phyloP scores from a whole-genome alignment of 2,888 invertebrate species.

The Epiblema foenella region DNA sequence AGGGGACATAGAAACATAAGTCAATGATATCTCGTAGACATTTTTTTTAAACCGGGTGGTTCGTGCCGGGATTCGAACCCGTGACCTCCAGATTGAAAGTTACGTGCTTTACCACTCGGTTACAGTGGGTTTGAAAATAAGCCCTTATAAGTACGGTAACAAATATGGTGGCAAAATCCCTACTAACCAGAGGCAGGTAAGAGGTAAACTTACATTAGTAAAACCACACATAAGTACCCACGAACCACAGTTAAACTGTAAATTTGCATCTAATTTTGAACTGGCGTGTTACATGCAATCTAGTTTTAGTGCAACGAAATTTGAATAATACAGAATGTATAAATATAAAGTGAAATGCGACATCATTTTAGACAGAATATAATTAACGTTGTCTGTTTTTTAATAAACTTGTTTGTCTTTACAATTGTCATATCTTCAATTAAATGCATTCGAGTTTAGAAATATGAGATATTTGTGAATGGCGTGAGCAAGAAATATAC shows the following conservation, averaged over 20 bases:
- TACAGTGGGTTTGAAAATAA: too few relatives aligned
- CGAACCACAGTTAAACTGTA: conserved; percentile 13
- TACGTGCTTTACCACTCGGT: too few relatives aligned
- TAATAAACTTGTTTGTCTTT: neutral
- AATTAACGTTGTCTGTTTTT: neutral
- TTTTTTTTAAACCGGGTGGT: too few relatives aligned
- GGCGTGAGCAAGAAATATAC: too few relatives aligned
- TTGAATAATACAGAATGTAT: conserved; percentile 23
- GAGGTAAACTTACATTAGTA: neutral
- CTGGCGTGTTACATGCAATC: conserved; percentile 53
- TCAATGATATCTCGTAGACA: too few relatives aligned
- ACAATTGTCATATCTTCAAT: neutral
- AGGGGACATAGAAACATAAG: too few relatives aligned
- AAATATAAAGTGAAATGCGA: conserved; percentile 7
- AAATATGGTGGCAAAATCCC: too few relatives aligned
- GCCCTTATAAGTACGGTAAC: too few relatives aligned
- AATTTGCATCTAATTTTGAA: conserved; percentile 23
- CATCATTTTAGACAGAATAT: neutral
- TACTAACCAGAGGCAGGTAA: too few relatives aligned
- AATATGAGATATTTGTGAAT: too few relatives aligned
- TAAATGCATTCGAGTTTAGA: neutral
- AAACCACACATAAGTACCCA: neutral
- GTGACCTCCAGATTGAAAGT: too few relatives aligned
- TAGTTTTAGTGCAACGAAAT: conserved; percentile 36
- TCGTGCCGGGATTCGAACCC: too few relatives aligned